Conservation (phyloP, 2,113 vertebrate species). For the Hystrix cristata region DNA sequence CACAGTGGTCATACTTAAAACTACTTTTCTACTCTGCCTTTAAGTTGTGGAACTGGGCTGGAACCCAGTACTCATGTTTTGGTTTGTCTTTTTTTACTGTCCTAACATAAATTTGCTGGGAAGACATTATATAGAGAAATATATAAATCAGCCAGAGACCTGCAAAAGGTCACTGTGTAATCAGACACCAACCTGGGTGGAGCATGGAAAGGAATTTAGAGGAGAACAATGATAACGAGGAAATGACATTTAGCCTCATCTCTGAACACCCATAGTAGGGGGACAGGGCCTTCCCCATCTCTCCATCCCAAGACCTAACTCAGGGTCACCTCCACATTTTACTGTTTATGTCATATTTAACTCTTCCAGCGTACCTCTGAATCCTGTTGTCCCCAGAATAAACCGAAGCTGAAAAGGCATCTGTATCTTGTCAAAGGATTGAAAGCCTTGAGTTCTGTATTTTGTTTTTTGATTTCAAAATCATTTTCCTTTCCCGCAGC, state of each 20-base stretch:
- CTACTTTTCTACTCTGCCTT: not conserved
- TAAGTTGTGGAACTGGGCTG: not conserved
- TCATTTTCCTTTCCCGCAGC: not conserved
- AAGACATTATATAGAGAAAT: constrained; percentile 31
- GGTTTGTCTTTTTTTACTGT: constrained; percentile 37
- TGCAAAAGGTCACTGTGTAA: constrained; percentile 69
- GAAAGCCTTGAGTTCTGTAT: not conserved
- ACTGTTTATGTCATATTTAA: not conserved
- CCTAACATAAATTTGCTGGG: constrained; percentile 2
- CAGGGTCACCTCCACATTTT: not conserved
- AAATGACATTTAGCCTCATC: not conserved
- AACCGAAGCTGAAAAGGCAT: not conserved
- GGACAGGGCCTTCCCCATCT: not conserved
- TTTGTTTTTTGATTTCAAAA: not conserved
- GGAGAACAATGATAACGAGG: not conserved
- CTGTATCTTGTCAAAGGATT: not conserved
- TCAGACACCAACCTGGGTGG: constrained; percentile 46
- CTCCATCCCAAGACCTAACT: not conserved
- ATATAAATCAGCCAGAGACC: constrained; percentile 63
- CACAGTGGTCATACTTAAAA: not conserved
- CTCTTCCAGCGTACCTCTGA: not conserved
- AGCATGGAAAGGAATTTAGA: constrained; percentile 16
- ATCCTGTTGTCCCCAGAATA: not conserved
- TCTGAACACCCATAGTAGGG: not conserved
- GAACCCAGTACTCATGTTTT: not conserved